These are phyloP conservation scores for Pseudochaenichthys georgianus DNA, from an alignment of 2,797 vertebrate genomes.

Conservation along the genomic window DNA sequence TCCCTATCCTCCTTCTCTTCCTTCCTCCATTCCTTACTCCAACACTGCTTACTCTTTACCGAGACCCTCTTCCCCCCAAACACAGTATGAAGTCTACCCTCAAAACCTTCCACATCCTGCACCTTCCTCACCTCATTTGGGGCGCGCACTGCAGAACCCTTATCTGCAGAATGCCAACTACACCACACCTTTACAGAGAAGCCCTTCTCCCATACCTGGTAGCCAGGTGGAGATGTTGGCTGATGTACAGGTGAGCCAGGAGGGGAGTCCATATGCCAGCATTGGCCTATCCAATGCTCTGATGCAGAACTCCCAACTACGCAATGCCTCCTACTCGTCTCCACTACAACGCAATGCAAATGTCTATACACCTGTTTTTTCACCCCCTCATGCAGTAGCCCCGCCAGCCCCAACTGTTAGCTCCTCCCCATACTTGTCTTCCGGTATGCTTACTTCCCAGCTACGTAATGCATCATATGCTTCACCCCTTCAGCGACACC, in stretches of 20 bases:
- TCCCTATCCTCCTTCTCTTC: constrained; percentile 46
- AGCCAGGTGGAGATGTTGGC: constrained; percentile 39
- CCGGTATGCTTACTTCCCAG: constrained; percentile 76
- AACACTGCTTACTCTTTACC: constrained; percentile 63
- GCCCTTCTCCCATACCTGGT: constrained; percentile 63
- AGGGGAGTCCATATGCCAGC: constrained; percentile 35
- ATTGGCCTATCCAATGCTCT: constrained; percentile 64
- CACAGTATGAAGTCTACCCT: constrained; percentile 47
- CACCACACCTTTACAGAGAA: constrained; percentile 69
- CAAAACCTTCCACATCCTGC: constrained; percentile 52
- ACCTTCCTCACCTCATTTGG: constrained; percentile 67
- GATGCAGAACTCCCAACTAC: constrained; percentile 64
- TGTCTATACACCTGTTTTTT: constrained; percentile 70
- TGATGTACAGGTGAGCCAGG: constrained; percentile 52
- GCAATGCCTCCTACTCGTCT: constrained; percentile 68
- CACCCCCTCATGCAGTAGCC: constrained; percentile 52
- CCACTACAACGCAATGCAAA: constrained; percentile 78
- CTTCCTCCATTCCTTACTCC: constrained; percentile 47
- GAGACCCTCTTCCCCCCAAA: constrained; percentile 63
- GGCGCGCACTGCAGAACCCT: constrained; percentile 74
- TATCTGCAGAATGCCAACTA: constrained; percentile 72
- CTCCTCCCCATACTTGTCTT: constrained; percentile 72
- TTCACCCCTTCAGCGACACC: constrained; percentile 73
- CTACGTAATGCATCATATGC: constrained; percentile 79
- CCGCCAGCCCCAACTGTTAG: constrained; percentile 24